These are phyloP conservation scores for Hydroisotoma schaefferi DNA, from an alignment of 2,888 invertebrate genomes.

Conservation along the genomic window DNA sequence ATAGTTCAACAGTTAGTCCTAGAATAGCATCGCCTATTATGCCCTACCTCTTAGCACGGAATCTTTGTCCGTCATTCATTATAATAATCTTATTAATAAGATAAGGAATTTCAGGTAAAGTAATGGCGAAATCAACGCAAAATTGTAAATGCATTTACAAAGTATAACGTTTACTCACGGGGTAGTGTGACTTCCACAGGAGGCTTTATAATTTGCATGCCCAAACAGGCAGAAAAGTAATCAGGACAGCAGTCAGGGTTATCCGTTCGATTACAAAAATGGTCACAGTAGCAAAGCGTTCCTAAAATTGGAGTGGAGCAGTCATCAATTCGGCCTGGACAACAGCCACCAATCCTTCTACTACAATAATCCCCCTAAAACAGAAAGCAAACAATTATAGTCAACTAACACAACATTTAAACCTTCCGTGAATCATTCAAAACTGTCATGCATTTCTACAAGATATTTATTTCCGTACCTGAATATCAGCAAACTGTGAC, in stretches of 20 bases:
- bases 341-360: constrained; percentile 59
- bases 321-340: constrained; percentile 69
- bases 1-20: too few species aligned
- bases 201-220: constrained; percentile 50
- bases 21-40: too few species aligned
- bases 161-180: too few species aligned
- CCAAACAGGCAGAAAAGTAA: constrained; percentile 70
- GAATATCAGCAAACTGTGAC: constrained; percentile 33
- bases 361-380: constrained; percentile 44
- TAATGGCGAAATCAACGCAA: too few species aligned
- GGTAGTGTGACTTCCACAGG: constrained; percentile 20
- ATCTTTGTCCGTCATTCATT: too few species aligned
- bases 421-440: neutral
- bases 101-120: too few species aligned
- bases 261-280: constrained; percentile 74
- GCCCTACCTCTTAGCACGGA: too few species aligned
- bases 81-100: too few species aligned
- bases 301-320: constrained; percentile 78
- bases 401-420: neutral
- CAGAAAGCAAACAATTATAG: neutral
- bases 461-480: constrained; percentile 17
- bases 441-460: neutral
- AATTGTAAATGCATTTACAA: too few species aligned
- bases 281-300: constrained; percentile 90
- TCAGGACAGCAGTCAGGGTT: constrained; percentile 91